These are phyloP conservation scores for Enteromius paludinosus DNA, from an alignment of 2,797 vertebrate genomes.

Conservation along the genomic window DNA sequence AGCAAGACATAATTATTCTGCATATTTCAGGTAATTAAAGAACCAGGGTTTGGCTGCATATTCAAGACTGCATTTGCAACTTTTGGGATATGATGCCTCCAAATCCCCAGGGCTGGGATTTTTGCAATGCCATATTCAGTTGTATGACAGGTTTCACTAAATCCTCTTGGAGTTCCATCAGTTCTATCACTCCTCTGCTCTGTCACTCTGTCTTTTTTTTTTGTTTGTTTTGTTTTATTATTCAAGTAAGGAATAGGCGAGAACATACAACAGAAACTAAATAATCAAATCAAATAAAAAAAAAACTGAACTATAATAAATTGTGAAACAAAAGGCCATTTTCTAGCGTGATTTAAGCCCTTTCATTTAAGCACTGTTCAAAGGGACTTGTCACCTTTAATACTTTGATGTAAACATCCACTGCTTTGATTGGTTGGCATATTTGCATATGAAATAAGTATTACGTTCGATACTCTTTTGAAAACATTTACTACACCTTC, in stretches of 20 bases:
- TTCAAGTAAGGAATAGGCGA: background rate
- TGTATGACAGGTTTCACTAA: conserved; percentile 43
- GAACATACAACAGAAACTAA: background rate
- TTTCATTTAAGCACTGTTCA: background rate
- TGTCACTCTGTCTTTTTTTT: conserved; percentile 2
- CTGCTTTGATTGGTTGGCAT: background rate
- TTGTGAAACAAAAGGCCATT: background rate
- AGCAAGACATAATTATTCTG: conserved; percentile 61
- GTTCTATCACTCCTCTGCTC: conserved; percentile 38
- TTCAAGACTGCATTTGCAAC: conserved; percentile 64
- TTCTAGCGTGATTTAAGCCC: background rate
- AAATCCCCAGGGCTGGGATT: conserved; percentile 46
- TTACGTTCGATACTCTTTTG: background rate
- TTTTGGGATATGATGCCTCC: conserved; percentile 53
- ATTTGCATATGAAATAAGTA: background rate
- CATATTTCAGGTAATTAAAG: conserved; percentile 71
- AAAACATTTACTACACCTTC: background rate
- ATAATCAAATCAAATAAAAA: background rate
- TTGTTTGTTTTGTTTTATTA: background rate
- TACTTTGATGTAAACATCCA: background rate
- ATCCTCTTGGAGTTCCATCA: conserved; percentile 51
- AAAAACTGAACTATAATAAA: background rate
- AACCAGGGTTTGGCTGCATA: conserved; percentile 66
- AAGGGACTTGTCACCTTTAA: background rate
- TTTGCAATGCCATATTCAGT: conserved; percentile 39